Percentiles rank a stretch among this genome's conserved stretches.
Conservation (phyloP, 1,140 invertebrate species). For the Cotesia glomerata region DNA sequence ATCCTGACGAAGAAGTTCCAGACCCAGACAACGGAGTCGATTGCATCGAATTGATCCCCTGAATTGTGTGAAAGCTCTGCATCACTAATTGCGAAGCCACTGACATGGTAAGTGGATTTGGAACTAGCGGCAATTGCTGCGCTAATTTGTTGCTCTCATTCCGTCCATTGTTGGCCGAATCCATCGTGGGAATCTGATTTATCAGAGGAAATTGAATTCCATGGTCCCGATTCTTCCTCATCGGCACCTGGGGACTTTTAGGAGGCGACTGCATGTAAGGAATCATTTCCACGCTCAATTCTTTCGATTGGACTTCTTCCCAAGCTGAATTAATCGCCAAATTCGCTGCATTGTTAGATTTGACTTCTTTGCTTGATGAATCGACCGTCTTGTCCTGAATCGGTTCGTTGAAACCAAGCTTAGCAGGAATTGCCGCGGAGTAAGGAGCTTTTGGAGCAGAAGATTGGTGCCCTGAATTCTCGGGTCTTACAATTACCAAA, state of each 20-base stretch:
- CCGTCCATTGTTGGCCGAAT: not conserved
- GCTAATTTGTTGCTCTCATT: not conserved
- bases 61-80: slow-evolving; percentile 51
- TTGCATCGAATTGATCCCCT: slow-evolving; percentile 39
- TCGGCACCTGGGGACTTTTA: slow-evolving; percentile 47
- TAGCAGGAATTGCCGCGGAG: too few species aligned
- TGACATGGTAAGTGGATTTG: slow-evolving; percentile 41
- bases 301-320: too few species aligned
- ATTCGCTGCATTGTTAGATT: too few species aligned
- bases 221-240: slow-evolving; percentile 46
- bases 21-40: not conserved
- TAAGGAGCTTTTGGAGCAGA: too few species aligned
- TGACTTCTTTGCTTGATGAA: too few species aligned
- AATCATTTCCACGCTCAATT: not conserved
- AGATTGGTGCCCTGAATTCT: too few species aligned
- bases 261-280: slow-evolving; percentile 1
- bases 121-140: not conserved
- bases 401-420: too few species aligned
- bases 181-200: slow-evolving; percentile 4
- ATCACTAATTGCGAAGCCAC: slow-evolving; percentile 50
- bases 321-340: too few species aligned
- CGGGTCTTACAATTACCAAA: too few species aligned
- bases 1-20: not conserved
- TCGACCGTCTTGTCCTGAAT: too few species aligned
- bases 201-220: slow-evolving; percentile 39